Conservation (phyloP, 2,113 vertebrate species). For the Ameiurus melas region DNA sequence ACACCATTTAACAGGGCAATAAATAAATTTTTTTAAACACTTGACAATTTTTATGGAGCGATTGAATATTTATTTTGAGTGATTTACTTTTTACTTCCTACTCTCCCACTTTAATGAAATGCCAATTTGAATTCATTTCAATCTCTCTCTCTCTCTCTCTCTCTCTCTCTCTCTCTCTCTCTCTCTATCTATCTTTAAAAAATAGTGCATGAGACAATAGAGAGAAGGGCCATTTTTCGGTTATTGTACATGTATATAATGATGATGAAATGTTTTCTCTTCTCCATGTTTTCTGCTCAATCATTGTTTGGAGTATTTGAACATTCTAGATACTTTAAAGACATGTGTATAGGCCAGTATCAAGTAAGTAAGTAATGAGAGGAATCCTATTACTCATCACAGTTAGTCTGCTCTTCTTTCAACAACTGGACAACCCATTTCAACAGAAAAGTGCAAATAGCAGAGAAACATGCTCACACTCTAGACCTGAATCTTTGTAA, state of each 20-base stretch:
- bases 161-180: too few relatives aligned
- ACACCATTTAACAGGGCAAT: background rate
- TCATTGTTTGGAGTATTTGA: background rate
- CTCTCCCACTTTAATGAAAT: background rate
- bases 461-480: background rate
- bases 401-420: background rate
- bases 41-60: background rate
- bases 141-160: too few relatives aligned
- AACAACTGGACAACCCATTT: background rate
- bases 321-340: background rate
- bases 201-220: background rate
- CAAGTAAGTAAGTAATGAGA: background rate
- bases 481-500: background rate
- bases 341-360: background rate
- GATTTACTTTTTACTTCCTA: background rate
- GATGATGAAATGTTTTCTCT: background rate
- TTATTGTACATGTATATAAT: background rate
- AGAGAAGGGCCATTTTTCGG: background rate
- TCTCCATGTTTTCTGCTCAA: background rate
- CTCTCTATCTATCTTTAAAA: background rate
- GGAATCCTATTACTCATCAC: constrained; percentile 27
- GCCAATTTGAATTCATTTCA: background rate
- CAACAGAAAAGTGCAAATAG: background rate
- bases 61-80: background rate
- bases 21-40: background rate